Conservation (phyloP, 2,113 vertebrate species). For the Cryptomyrus ogoouensis region DNA sequence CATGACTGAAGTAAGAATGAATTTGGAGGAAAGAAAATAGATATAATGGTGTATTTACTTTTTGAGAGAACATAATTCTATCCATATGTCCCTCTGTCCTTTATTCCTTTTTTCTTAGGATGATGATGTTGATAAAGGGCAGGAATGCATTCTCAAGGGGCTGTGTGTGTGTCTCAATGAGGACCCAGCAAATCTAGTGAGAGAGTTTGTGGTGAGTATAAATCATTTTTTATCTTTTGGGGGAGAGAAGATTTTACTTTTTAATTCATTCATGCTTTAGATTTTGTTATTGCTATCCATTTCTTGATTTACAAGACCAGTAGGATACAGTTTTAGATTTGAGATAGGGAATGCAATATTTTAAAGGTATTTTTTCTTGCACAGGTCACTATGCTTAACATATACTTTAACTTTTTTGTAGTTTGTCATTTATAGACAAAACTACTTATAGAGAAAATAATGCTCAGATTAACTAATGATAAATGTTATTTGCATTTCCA, state of each 20-base stretch:
- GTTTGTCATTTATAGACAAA: neutral
- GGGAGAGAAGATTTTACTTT: neutral
- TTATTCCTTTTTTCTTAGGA: neutral
- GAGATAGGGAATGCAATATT: neutral
- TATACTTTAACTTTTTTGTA: neutral
- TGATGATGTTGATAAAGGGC: neutral
- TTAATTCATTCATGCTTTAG: too few species aligned
- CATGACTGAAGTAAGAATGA: neutral
- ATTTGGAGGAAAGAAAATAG: neutral
- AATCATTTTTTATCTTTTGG: neutral
- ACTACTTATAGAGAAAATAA: neutral
- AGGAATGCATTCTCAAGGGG: slow-evolving; percentile 2
- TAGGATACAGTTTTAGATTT: neutral
- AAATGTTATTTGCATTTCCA: neutral
- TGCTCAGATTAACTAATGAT: neutral
- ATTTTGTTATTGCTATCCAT: too few species aligned
- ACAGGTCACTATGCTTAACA: neutral
- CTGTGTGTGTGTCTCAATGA: slow-evolving; percentile 2
- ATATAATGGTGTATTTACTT: neutral
- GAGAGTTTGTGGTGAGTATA: neutral
- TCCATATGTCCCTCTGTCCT: neutral
- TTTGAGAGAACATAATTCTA: neutral
- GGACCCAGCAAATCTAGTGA: neutral
- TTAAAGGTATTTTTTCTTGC: neutral
- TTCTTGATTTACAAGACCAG: neutral